Base-by-base conservation (phyloP, 1,140 invertebrate genomes). In the Megathymus violae region DNA sequence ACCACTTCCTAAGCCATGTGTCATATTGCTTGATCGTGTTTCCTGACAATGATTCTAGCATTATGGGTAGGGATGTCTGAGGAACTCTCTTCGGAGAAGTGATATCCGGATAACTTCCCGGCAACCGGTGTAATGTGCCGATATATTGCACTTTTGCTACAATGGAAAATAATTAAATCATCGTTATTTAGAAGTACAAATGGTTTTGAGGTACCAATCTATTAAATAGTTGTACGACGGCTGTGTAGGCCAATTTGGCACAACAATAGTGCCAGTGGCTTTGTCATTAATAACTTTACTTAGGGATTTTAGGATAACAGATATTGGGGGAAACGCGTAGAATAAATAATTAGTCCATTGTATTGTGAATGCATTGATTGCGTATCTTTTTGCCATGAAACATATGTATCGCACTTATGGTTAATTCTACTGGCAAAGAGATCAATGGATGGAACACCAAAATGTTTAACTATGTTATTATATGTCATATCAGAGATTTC, bases 321-420 rank as follows among this genome's bases (percentile, higher is more conserved):
- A 46, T 44, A 80, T 76, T 14, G 73, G 78, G 5, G 75, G 67
- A 31, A 69, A 75, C 13, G 64, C 64, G 36, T 70, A 73, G 16
- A 64, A 73, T 46, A 46, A 25, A 16, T 22, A 34, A 5, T 36
- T 17, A 9, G 22, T 19, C 67, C 62, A 64, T 6, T 4, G n/a
- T 22, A 69, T n/a, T 4, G 67, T 69, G 14, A 69, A 69, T 4
- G 67, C 50, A 25, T 69, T 17, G 11, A 63, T 46, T 4, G 40
- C 59, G 4, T 38, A 22, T 70, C 62, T 14, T 19, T 38, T 3
- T 65, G 19, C 44, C 54, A 70, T 13, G 67, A 66, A 3, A 65
- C 31, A 27, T 46, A 70, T 4, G 11, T 62, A 2, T 15, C 1
- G 48, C 67, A 70, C 62, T 70, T 70, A 27, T 44, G 62, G 40